Base-by-base conservation (phyloP, 2,113 vertebrate species). In the Triplophysa dalaica region DNA sequence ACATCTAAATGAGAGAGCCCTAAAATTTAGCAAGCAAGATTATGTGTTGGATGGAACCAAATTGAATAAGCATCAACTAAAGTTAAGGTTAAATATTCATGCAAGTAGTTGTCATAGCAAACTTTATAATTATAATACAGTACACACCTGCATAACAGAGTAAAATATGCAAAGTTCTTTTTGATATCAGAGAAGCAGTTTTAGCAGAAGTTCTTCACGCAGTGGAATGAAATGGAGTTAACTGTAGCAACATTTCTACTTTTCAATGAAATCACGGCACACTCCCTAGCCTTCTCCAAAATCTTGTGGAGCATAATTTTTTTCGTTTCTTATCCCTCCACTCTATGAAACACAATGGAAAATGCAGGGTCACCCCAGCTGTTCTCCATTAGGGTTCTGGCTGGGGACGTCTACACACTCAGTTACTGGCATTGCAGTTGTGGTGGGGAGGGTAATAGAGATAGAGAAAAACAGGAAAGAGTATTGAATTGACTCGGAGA, bases 291-390 rank as follows among this genome's bases (percentile, higher is more conserved):
- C 80, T 69, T 84, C 63, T 77, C 74, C 50, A 75, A 68, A 38
- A 78, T 84, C 81, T 81, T 41, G 68, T 65, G 74, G 38, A 33
- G 43, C 65, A 54, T 79, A 78, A 73, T 68, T 75, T 66, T 77
- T 76, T 64, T 79, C 65, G 52, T 84, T 45, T 50, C 19, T 66
- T 64, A 72, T 65, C 83, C 75, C 61, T 81, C 26, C 56, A 29
- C 11, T 58, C 77, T 63, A 70, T 79, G 82, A 83, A 93, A 90
- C 88, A 91, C 88, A 92, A 92, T 91, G 90, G 91, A 93, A 92
- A 93, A 90, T 50, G 78, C 85, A 85, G 81, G 52, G 89, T 92
- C 87, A 87, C 81, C 72, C 82, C 92, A 92, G 91, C 88, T 93
- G 91, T 89, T 86, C 90, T 70, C 76, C 83, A 93, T 93, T 93